Conservation (phyloP, 2,888 invertebrate species). For the Idaea straminata region DNA sequence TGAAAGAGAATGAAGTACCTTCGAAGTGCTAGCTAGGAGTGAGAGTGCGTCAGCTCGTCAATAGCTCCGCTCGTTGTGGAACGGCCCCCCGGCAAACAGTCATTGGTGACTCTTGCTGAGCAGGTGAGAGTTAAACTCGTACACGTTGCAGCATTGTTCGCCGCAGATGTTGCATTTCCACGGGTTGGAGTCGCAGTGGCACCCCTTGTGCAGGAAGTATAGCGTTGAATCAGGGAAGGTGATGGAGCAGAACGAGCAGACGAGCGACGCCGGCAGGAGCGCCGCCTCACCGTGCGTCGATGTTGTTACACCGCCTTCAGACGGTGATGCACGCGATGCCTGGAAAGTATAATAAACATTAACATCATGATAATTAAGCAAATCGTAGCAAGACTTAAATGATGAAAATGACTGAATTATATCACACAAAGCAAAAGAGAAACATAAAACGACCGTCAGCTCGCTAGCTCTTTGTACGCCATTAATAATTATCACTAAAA, state of each 20-base stretch:
- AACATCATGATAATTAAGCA: no score
- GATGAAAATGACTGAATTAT: not conserved
- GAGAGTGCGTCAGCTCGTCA: slow-evolving; percentile 55
- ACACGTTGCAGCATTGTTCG: slow-evolving; percentile 95
- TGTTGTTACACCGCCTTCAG: slow-evolving; percentile 83
- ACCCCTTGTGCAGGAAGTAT: slow-evolving; percentile 98
- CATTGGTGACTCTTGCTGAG: slow-evolving; percentile 95
- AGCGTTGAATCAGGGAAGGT: slow-evolving; percentile 97
- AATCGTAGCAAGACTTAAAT: no score
- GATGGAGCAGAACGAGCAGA: slow-evolving; percentile 95
- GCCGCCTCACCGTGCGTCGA: slow-evolving; percentile 84
- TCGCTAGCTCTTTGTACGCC: no score
- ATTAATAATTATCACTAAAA: no score
- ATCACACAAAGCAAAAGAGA: slow-evolving; percentile 11
- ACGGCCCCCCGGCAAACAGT: slow-evolving; percentile 77
- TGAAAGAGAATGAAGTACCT: slow-evolving; percentile 48
- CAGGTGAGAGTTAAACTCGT: slow-evolving; percentile 98
- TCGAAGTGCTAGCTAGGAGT: slow-evolving; percentile 59
- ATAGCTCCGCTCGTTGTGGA: slow-evolving; percentile 59
- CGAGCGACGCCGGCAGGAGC: slow-evolving; percentile 80
- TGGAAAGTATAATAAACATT: slow-evolving; percentile 30
- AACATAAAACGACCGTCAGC: no score
- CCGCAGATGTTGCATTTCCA: slow-evolving; percentile 99
- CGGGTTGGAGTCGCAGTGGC: slow-evolving; percentile 98
- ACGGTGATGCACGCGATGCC: slow-evolving; percentile 72